A percentile compares a stretch with the other conserved stretches of the same genome.
Conservation (phyloP, 1,140 invertebrate genomes). For the Lordiphosa stackelbergi region DNA sequence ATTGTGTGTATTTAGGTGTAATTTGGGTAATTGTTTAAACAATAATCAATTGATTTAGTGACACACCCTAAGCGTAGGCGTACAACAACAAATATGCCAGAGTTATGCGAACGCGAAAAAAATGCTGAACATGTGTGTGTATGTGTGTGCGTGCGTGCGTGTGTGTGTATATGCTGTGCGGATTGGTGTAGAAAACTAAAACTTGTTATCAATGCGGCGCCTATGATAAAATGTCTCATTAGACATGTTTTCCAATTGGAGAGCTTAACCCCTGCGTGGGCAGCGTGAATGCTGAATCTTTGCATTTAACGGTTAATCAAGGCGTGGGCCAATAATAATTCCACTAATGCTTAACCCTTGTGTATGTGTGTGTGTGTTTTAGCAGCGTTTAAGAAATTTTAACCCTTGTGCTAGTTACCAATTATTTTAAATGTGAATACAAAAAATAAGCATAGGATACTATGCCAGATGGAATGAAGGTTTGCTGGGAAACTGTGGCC, state of each 20-base stretch:
- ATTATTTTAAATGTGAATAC: too few species aligned
- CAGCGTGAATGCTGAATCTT: neutral
- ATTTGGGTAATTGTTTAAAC: slow-evolving; percentile 36
- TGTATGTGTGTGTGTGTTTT: neutral
- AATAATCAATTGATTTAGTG: slow-evolving; percentile 28
- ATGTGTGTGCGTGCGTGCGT: slow-evolving; percentile 17
- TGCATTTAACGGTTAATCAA: slow-evolving; percentile 6
- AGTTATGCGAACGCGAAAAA: slow-evolving; percentile 64
- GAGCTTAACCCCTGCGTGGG: slow-evolving; percentile 33
- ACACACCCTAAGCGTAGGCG: slow-evolving; percentile 26
- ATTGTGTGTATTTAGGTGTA: slow-evolving; percentile 24
- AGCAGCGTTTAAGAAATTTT: neutral
- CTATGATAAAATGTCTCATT: slow-evolving; percentile 70
- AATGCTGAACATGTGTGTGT: slow-evolving; percentile 42
- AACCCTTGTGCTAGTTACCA: neutral
- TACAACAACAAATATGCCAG: slow-evolving; percentile 46
- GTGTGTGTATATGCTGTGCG: slow-evolving; percentile 37
- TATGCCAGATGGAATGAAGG: too few species aligned
- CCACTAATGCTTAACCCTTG: neutral
- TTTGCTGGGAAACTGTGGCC: too few species aligned
- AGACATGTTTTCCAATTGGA: slow-evolving; percentile 70
- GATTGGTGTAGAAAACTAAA: slow-evolving; percentile 68
- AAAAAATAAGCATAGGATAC: too few species aligned
- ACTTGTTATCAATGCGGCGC: slow-evolving; percentile 74
- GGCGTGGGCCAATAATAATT: slow-evolving; percentile 20